Percentiles rank a stretch among this genome's conserved stretches.
Evolutionary conservation across 2,113 vertebrate genomes (phyloP).

Genomic region (Naja naja): DNA sequence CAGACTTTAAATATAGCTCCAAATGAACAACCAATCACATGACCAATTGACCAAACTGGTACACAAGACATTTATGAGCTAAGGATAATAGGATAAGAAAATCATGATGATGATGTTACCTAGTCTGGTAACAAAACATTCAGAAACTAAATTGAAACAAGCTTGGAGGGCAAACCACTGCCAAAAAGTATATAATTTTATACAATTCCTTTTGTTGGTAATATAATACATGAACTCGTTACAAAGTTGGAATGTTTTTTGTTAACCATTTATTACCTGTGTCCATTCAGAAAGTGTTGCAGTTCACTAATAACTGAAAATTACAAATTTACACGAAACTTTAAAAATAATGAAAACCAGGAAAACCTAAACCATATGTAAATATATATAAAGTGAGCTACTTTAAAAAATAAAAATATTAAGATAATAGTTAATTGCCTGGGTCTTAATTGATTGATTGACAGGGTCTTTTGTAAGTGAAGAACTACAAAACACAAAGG

Average conservation of each 20-base stretch:
- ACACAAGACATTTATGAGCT: too few relatives aligned
- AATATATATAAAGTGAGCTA: neutral
- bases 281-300: neutral
- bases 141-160: too few relatives aligned
- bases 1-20: too few relatives aligned
- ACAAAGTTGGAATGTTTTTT: neutral
- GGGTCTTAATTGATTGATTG: too few relatives aligned
- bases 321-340: neutral
- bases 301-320: neutral
- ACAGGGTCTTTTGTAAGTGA: neutral
- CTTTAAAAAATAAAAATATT: neutral
- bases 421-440: neutral
- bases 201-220: neutral
- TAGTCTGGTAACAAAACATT: too few relatives aligned
- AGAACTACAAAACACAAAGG: neutral
- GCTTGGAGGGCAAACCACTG: too few relatives aligned
- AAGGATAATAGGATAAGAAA: too few relatives aligned
- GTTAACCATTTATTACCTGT: neutral
- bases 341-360: neutral
- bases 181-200: neutral
- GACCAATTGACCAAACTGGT: too few relatives aligned
- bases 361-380: neutral
- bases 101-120: too few relatives aligned
- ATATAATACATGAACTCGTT: neutral
- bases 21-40: too few relatives aligned